phyloP scores from a whole-genome alignment of 2,113 vertebrate genomes.

The Ameiurus melas region DNA sequence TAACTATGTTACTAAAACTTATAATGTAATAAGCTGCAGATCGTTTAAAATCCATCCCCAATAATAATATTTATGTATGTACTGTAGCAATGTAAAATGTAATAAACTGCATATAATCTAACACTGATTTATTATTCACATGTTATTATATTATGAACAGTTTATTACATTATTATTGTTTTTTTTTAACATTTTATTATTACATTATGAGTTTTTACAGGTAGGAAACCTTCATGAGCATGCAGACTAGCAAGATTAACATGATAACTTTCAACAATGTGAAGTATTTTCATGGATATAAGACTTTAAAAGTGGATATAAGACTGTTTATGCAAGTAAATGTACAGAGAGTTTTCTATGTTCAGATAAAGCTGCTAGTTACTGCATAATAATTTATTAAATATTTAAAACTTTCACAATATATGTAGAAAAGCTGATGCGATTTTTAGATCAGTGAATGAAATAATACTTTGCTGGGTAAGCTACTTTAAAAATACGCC shows the following conservation, averaged over 20 bases:
- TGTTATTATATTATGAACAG: not conserved
- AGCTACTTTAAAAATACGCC: not conserved
- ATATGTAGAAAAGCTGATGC: too few relatives aligned
- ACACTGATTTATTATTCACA: not conserved
- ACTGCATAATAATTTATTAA: too few relatives aligned
- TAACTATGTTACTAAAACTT: not conserved
- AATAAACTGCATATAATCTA: not conserved
- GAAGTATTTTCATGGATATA: too few relatives aligned
- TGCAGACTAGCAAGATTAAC: not conserved
- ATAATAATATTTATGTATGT: not conserved
- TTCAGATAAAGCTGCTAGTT: too few relatives aligned
- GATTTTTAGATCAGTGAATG: not conserved
- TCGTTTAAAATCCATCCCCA: not conserved
- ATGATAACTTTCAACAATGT: too few relatives aligned
- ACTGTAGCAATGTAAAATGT: not conserved
- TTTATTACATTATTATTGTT: not conserved
- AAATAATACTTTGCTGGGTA: not conserved
- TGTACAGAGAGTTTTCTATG: too few relatives aligned
- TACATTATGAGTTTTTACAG: not conserved
- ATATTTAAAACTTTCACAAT: too few relatives aligned
- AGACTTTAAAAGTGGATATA: too few relatives aligned
- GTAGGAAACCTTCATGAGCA: not conserved
- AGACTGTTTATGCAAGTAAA: too few relatives aligned
- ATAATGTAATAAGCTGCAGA: not conserved
- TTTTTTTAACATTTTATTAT: not conserved